Conservation (phyloP, 2,888 invertebrate species). For the Pseudanteris insignis region DNA sequence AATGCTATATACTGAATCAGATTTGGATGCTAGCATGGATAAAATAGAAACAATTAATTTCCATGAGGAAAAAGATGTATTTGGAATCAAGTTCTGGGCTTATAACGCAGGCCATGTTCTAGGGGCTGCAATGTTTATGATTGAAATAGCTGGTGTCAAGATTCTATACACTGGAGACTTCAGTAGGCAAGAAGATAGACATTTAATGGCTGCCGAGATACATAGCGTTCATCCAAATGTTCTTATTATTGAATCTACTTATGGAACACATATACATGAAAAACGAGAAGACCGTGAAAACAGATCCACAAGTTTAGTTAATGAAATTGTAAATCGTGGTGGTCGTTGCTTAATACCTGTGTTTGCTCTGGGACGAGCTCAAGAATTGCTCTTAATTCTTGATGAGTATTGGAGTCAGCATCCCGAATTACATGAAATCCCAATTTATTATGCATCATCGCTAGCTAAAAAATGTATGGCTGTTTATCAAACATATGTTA, state of each 20-base stretch:
- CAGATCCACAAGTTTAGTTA: constrained; percentile 91
- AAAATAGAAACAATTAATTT: constrained; percentile 98
- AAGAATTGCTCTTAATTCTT: constrained; percentile 89
- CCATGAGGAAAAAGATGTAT: constrained; percentile 96
- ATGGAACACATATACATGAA: constrained; percentile 99
- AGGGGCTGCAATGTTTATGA: constrained; percentile 99
- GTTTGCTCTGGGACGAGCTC: constrained; percentile 97
- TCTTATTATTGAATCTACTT: constrained; percentile 97
- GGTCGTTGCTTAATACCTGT: constrained; percentile 98
- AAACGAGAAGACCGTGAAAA: constrained; percentile 95
- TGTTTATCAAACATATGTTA: constrained; percentile 99
- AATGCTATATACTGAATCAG: constrained; percentile 97
- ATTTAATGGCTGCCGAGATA: constrained; percentile 99
- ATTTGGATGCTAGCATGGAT: constrained; percentile 97
- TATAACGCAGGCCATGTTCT: constrained; percentile 99
- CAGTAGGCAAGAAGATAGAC: constrained; percentile 97
- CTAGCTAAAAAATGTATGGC: constrained; percentile 99
- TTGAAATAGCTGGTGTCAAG: constrained; percentile 98
- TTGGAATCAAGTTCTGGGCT: constrained; percentile 97
- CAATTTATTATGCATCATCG: constrained; percentile 99
- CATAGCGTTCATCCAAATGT: constrained; percentile 96
- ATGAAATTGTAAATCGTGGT: constrained; percentile 96
- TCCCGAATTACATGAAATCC: constrained; percentile 96
- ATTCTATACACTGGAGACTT: constrained; percentile 96
- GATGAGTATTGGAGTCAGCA: constrained; percentile 99